A percentile compares a stretch with the other conserved stretches of the same genome.
Evolutionary conservation across 2,888 invertebrate species (phyloP).

Genomic region (Pandemis corylana): DNA sequence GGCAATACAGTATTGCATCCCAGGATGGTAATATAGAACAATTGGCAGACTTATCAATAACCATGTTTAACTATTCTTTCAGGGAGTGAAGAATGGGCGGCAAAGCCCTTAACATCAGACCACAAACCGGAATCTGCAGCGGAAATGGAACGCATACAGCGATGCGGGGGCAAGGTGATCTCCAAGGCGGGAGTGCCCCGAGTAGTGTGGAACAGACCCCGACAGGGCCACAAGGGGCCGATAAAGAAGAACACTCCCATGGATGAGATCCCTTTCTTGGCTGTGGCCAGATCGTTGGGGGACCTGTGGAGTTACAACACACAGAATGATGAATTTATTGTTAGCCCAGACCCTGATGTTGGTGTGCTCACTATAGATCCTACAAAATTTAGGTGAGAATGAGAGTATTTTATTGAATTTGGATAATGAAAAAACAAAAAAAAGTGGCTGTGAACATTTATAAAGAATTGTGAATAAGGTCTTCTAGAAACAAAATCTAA

Average conservation of each 20-base stretch:
- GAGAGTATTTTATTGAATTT: conserved; percentile 34
- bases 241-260: conserved; percentile 95
- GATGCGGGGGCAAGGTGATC: conserved; percentile 90
- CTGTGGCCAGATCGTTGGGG: conserved; percentile 97
- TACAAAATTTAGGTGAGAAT: conserved; percentile 85
- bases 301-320: conserved; percentile 99
- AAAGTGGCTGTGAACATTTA: too few species aligned
- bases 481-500: too few species aligned
- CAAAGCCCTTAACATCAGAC: conserved; percentile 93
- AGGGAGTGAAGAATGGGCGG: conserved; percentile 90
- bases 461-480: too few species aligned
- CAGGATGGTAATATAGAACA: too few species aligned
- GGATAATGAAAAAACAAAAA: too few species aligned
- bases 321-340: conserved; percentile 95
- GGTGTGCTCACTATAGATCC: conserved; percentile 93
- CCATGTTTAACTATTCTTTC: conserved; percentile 41
- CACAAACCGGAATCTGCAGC: conserved; percentile 96
- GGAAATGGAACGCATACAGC: conserved; percentile 93
- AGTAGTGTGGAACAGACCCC: conserved; percentile 98
- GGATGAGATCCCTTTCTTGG: conserved; percentile 97
- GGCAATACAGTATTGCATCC: too few species aligned
- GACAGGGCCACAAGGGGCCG: conserved; percentile 91
- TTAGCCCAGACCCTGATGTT: conserved; percentile 99
- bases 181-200: conserved; percentile 94
- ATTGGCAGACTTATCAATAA: too few species aligned